Conservation (phyloP, 2,888 invertebrate species). For the Thymelicus acteon region DNA sequence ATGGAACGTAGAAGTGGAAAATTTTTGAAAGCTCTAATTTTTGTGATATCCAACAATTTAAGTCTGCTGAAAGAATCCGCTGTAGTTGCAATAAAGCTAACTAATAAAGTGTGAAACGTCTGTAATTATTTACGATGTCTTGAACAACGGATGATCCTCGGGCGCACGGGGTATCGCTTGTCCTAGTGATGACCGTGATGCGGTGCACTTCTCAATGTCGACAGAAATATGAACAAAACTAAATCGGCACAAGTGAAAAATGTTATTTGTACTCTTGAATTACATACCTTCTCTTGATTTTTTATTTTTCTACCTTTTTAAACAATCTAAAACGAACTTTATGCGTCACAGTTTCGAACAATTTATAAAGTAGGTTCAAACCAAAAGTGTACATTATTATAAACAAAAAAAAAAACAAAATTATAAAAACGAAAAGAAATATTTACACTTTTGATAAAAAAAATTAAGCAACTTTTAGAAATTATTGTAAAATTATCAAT, state of each 20-base stretch:
- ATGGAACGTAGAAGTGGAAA: background rate
- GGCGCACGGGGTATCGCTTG: slow-evolving; percentile 46
- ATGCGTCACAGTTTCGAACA: too few species aligned
- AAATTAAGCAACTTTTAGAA: too few species aligned
- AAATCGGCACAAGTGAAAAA: background rate
- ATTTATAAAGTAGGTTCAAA: too few species aligned
- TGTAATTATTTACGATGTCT: slow-evolving; percentile 51
- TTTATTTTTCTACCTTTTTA: too few species aligned
- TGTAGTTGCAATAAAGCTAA: slow-evolving; percentile 47
- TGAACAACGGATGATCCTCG: slow-evolving; percentile 28
- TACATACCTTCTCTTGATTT: too few species aligned
- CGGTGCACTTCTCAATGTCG: slow-evolving; percentile 3
- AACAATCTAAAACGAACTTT: too few species aligned
- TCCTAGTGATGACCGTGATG: slow-evolving; percentile 44
- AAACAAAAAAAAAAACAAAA: too few species aligned
- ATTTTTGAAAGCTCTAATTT: background rate
- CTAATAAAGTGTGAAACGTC: slow-evolving; percentile 50
- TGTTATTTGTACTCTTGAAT: background rate
- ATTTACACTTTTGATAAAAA: too few species aligned
- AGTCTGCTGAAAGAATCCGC: background rate
- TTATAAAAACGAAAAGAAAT: too few species aligned
- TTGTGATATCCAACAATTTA: slow-evolving; percentile 14
- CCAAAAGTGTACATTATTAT: too few species aligned
- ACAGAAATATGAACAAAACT: background rate
- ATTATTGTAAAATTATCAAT: too few species aligned